Conservation (phyloP, 2,797 vertebrate species). For the Lithobates pipiens region DNA sequence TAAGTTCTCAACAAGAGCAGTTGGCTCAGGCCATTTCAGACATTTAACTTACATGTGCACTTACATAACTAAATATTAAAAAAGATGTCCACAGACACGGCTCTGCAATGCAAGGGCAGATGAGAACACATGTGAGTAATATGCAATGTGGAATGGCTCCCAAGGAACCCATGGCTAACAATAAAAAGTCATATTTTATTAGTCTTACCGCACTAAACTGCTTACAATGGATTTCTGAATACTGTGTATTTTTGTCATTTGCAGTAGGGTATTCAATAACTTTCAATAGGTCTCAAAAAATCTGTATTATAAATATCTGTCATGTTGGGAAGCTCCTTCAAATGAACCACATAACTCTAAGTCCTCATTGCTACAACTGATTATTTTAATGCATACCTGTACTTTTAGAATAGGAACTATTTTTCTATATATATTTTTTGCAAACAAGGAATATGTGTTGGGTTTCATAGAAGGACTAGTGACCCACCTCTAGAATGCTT, state of each 20-base stretch:
- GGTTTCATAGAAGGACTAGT: too few species aligned
- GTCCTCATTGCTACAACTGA: too few species aligned
- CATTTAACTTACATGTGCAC: conserved; percentile 37
- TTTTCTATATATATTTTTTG: too few species aligned
- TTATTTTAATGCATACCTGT: too few species aligned
- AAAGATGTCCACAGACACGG: not conserved
- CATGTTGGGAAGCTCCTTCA: not conserved
- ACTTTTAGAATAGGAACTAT: too few species aligned
- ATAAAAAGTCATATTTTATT: not conserved
- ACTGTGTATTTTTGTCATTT: not conserved
- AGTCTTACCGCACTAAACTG: not conserved
- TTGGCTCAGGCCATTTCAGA: conserved; percentile 22
- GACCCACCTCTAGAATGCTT: too few species aligned
- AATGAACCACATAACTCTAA: too few species aligned
- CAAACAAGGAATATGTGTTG: too few species aligned
- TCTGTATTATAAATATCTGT: not conserved
- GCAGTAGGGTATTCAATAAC: not conserved
- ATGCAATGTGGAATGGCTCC: not conserved
- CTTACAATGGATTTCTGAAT: not conserved
- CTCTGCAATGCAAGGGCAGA: not conserved
- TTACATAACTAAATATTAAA: conserved; percentile 28
- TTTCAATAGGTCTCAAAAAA: not conserved
- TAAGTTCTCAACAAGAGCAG: conserved; percentile 10
- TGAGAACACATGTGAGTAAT: not conserved
- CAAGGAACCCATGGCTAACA: not conserved